Evolutionary conservation across 2,113 vertebrate species (phyloP).

Genomic region (Azemiops feae): DNA sequence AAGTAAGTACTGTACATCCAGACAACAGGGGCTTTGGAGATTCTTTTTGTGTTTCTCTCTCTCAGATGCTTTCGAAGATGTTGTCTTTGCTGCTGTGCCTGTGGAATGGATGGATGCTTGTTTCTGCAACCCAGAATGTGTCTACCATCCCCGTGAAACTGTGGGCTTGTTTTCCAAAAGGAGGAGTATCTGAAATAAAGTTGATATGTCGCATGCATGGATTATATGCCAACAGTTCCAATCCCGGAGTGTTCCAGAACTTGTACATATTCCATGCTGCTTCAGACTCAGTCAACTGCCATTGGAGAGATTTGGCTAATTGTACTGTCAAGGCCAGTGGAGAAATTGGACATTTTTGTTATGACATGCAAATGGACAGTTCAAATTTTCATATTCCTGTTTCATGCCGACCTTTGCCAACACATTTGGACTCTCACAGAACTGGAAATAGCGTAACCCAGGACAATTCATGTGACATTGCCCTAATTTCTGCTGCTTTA

Average conservation of each 20-base stretch:
- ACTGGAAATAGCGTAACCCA: background rate
- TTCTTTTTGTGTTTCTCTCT: slow-evolving; percentile 11
- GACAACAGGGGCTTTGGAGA: slow-evolving; percentile 1
- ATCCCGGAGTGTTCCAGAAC: background rate
- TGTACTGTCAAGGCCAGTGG: slow-evolving; percentile 11
- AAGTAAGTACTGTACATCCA: background rate
- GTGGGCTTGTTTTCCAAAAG: slow-evolving; percentile 19
- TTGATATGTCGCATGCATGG: slow-evolving; percentile 22
- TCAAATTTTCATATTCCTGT: background rate
- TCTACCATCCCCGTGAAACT: slow-evolving; percentile 9
- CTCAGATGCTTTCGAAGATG: slow-evolving; percentile 13
- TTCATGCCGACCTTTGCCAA: slow-evolving; percentile 13
- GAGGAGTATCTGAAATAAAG: slow-evolving; percentile 1
- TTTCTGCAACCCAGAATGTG: background rate
- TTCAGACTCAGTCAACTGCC: background rate
- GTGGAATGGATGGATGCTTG: slow-evolving; percentile 6
- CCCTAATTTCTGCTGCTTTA: slow-evolving; percentile 14
- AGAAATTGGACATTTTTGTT: slow-evolving; percentile 25
- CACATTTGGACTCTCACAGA: background rate
- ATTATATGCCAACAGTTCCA: slow-evolving; percentile 16
- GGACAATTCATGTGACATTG: background rate
- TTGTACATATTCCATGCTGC: slow-evolving; percentile 16
- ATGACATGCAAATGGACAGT: background rate
- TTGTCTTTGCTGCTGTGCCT: slow-evolving; percentile 9
- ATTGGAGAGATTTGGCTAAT: slow-evolving; percentile 21